These are phyloP conservation scores for Scalopus aquaticus DNA, from an alignment of 2,113 vertebrate species.

Conservation along the genomic window DNA sequence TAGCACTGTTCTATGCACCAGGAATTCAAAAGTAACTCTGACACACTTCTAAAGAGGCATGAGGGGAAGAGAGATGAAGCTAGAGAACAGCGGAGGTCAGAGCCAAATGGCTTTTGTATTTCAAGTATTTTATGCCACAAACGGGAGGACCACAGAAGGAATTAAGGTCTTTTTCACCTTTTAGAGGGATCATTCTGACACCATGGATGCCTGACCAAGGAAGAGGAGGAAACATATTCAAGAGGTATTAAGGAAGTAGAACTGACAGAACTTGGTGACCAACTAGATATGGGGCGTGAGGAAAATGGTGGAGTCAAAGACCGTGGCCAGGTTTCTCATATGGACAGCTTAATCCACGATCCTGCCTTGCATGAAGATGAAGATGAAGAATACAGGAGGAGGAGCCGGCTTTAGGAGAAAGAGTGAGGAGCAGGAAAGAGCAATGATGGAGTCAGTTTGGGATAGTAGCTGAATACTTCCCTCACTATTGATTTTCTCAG, in stretches of 20 bases:
- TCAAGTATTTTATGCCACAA: neutral
- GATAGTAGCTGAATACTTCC: neutral
- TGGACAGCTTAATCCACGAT: neutral
- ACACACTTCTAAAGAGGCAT: neutral
- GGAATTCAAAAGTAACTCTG: neutral
- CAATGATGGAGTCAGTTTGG: neutral
- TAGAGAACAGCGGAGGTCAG: neutral
- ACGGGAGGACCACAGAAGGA: neutral
- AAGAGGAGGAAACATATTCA: neutral
- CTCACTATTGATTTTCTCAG: conserved; percentile 35
- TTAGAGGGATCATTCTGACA: neutral
- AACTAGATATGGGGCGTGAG: neutral
- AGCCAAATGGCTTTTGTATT: neutral
- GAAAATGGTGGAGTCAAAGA: neutral
- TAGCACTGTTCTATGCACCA: neutral
- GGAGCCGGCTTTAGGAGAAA: neutral
- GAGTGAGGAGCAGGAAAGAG: neutral
- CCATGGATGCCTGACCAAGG: neutral
- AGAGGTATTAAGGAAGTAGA: neutral
- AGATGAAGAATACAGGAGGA: conserved; percentile 26
- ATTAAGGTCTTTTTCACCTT: neutral
- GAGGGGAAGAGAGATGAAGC: neutral
- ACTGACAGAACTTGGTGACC: neutral
- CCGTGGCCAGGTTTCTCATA: neutral
- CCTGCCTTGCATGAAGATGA: neutral